Evolutionary conservation across 2,113 vertebrate genomes (phyloP), one percentile per base, ranked within the genome.

Genomic region (Tachysurus fulvidraco): DNA sequence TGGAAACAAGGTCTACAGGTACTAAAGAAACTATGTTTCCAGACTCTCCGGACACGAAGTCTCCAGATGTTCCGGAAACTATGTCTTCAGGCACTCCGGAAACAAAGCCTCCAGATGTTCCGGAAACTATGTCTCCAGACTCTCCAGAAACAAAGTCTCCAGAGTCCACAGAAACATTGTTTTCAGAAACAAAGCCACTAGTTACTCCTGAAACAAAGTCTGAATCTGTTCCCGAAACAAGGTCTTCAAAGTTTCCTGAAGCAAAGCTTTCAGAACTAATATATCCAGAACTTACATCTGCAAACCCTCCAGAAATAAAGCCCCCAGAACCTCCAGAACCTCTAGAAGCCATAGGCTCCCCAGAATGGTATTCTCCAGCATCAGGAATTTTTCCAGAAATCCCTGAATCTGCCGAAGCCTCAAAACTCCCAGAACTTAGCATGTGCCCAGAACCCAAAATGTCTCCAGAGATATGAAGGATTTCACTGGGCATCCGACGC

Each of bases 401-500:
- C 55, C 78, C 55, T 60, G 78, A 80, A 60, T 77, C 89, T 52
- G 88, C 92, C n/a, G 91, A 91, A 87, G 76, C 74, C 81, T 90
- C 91, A 67, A 93, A 94, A 84, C 67, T 71, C 76, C 90, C 90
- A 0, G 92, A 94, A n/a, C 91, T 87, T 25, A 92, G 85, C 6
- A 54, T 92, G 92, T 65, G 88, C 92, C 71, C 94, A 94, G 84
- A 89, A 85, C 88, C 92, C 84, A 28, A 83, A 44, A 46, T 50
- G 81, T 84, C 84, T 59, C 83, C 87, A 76, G 82, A 88, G 73
- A 93, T 90, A 91, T 91, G 94, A 92, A 94, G 93, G 92, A 89
- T 94, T 90, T 94, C 94, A 91, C 88, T 90, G 90, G 93, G 89
- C 85, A 73, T 89, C 95, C 92, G 95, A 93, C 89, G 95, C 91